Conservation (phyloP, 2,797 vertebrate species). For the Spatula versicolor region DNA sequence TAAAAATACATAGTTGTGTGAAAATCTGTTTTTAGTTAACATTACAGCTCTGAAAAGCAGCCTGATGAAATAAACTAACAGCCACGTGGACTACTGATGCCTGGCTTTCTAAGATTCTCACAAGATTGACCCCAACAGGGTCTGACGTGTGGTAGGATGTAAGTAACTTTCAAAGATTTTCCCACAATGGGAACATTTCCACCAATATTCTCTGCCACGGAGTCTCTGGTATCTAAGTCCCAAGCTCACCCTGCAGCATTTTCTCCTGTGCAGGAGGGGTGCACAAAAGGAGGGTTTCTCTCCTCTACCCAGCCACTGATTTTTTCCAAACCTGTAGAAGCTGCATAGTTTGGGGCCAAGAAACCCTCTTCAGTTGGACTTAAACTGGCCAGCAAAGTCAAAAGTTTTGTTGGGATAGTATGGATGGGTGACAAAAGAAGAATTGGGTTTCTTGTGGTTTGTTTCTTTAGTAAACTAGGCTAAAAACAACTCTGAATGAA, state of each 20-base stretch:
- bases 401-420: neutral
- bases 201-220: neutral
- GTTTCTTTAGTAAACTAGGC: slow-evolving; percentile 7
- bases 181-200: neutral
- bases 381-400: neutral
- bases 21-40: neutral
- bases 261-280: neutral
- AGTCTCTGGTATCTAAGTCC: neutral
- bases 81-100: neutral
- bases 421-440: neutral
- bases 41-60: neutral
- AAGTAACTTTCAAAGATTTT: neutral
- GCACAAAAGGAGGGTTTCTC: neutral
- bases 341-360: neutral
- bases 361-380: neutral
- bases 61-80: neutral
- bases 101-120: neutral
- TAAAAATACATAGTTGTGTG: neutral
- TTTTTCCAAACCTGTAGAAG: neutral
- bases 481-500: slow-evolving; percentile 49
- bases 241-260: neutral
- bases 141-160: neutral
- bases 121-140: neutral
- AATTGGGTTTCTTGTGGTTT: neutral
- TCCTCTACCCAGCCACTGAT: neutral